Base-by-base conservation (phyloP, 2,888 invertebrate genomes). In the Drosophila mercatorum region DNA sequence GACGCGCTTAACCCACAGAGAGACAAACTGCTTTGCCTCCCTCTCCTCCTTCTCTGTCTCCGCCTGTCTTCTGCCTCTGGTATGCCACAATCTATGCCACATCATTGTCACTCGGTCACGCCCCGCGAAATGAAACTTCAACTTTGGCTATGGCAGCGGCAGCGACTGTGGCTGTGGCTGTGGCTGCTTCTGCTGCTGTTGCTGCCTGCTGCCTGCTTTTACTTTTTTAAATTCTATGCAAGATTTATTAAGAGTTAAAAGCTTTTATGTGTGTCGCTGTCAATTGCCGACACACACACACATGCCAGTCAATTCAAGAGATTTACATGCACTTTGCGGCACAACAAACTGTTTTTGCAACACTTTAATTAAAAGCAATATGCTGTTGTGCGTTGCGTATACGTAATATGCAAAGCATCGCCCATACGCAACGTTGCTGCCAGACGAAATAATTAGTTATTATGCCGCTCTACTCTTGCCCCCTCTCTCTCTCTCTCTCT, bases 161-260 rank as follows among this genome's bases (percentile, higher is more conserved):
- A 5, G 1, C 11, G 49, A 55, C 69, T 58, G 22, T 11, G 38
- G 31, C 28, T 67, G 52, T 46, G 38, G 46, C 47, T 28, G 68
- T 58, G 60, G 63, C 46, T 72, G 62, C 28, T 28, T 47, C 68
- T 73, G 77, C 41, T 38, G 4, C 28, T 28, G 5, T 66, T 74
- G 78, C 46, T 38, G 69, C 63, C 61, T 47, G 8, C 31, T 49
- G 67, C 64, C 51, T 70, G 64, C 70, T 80, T 82, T 76, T 84
- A 76, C 70, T 82, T 85, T 88, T 84, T 75, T 70, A 82, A 88
- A 88, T 89, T 88, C 83, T 89, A 86, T 86, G 89, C 89, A 86
- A 86, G 89, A 86, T 86, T 86, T 86, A 86, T 86, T 89, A 86
- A 86, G 86, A 86, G 88, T 89, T 86, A 89, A 86, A 86, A 86